phyloP scores from a whole-genome alignment of 35 echinoderm and acorn worm species.

The Strongylocentrotus purpuratus region DNA sequence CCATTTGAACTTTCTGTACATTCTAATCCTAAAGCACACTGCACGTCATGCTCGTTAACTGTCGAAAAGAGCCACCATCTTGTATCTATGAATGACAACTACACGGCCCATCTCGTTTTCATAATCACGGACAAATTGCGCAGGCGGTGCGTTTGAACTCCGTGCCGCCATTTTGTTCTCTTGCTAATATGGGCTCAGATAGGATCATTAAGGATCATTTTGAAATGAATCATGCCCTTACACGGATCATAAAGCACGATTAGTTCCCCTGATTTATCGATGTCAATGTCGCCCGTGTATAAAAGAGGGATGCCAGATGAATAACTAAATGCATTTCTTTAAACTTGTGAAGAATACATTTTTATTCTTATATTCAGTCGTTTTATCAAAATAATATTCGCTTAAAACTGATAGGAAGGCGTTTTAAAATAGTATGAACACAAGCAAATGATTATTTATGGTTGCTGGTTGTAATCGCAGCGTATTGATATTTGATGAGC shows the following conservation, averaged over 20 bases:
- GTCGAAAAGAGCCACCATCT: not conserved
- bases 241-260: constrained; percentile 6
- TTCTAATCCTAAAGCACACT: not conserved
- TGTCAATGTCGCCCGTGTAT: not conserved
- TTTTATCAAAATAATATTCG: not conserved
- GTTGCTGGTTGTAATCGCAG: no score
- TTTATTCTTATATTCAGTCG: not conserved
- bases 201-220: not conserved
- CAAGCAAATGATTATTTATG: no score
- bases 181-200: constrained; percentile 25
- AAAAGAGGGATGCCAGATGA: not conserved
- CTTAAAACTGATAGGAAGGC: not conserved
- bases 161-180: not conserved
- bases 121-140: constrained; percentile 27
- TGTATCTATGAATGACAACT: not conserved
- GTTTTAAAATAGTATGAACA: no score
- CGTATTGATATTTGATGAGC: not conserved
- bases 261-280: not conserved
- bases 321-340: not conserved
- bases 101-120: not conserved
- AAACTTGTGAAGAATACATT: not conserved
- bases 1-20: not conserved
- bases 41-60: not conserved
- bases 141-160: constrained; percentile 17
- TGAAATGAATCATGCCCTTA: not conserved